Evolutionary conservation across 2,113 vertebrate species (phyloP).

Genomic region (Callorhinus ursinus): DNA sequence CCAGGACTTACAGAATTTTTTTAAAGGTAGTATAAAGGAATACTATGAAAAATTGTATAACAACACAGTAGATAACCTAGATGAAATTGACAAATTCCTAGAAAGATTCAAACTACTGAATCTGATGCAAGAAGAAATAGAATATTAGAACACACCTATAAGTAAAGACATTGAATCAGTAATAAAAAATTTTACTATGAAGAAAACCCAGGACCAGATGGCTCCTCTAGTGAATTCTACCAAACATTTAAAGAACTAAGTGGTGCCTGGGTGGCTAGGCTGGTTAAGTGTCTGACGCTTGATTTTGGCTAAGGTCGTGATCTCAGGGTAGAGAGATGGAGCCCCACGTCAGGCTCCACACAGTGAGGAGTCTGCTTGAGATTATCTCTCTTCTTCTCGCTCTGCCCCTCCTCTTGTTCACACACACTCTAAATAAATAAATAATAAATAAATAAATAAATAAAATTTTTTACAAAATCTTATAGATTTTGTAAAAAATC

Average conservation of each 20-base stretch:
- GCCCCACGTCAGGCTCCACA: background rate
- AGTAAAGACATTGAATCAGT: background rate
- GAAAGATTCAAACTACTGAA: background rate
- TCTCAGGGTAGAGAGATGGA: background rate
- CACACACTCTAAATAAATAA: background rate
- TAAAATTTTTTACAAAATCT: background rate
- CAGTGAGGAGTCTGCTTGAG: background rate
- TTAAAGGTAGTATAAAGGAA: background rate
- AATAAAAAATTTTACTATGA: background rate
- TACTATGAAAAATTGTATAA: background rate
- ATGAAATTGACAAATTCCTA: background rate
- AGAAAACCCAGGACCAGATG: background rate
- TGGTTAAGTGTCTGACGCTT: background rate
- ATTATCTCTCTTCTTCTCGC: background rate
- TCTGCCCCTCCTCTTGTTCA: background rate
- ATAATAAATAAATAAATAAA: background rate
- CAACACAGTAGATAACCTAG: background rate
- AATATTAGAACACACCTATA: background rate
- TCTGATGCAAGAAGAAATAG: background rate
- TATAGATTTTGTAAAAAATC: too few species aligned
- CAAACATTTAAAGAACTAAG: background rate
- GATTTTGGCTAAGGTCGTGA: background rate
- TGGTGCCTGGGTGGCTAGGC: background rate
- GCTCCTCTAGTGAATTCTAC: background rate
- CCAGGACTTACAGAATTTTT: background rate